phyloP scores from a whole-genome alignment of 2,797 vertebrate genomes.

The Rousettus madagascariensis region DNA sequence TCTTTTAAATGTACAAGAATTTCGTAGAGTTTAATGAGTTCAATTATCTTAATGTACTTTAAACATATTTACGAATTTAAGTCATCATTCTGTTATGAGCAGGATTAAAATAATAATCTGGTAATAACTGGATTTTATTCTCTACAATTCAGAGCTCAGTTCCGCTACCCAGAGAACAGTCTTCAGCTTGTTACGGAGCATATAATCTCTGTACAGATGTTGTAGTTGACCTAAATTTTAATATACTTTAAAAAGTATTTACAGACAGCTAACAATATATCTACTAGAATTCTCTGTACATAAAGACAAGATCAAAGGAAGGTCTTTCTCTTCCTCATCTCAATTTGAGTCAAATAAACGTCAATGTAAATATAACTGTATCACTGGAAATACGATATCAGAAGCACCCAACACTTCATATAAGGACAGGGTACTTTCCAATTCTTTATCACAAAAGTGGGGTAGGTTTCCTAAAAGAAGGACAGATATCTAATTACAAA shows the following conservation, averaged over 20 bases:
- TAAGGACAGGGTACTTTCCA: not conserved
- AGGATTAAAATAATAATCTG: conserved; percentile 9
- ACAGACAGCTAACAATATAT: not conserved
- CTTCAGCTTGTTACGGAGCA: not conserved
- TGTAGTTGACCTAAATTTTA: not conserved
- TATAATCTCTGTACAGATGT: not conserved
- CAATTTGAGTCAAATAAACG: not conserved
- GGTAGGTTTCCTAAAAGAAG: not conserved
- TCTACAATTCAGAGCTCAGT: not conserved
- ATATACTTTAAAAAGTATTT: not conserved
- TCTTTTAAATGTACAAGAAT: conserved; percentile 7
- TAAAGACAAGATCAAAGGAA: not conserved
- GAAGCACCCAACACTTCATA: not conserved
- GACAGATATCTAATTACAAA: not conserved
- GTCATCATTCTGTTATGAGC: not conserved
- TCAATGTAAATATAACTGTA: not conserved
- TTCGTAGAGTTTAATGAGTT: not conserved
- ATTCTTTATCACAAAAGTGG: not conserved
- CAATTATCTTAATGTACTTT: not conserved
- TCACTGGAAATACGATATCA: not conserved
- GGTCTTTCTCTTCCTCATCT: not conserved
- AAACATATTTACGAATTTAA: not conserved
- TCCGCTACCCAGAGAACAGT: not conserved
- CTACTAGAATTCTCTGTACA: not conserved
- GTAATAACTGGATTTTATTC: not conserved